Conservation (phyloP, 2,797 vertebrate species). For the Macropus fuliginosus region DNA sequence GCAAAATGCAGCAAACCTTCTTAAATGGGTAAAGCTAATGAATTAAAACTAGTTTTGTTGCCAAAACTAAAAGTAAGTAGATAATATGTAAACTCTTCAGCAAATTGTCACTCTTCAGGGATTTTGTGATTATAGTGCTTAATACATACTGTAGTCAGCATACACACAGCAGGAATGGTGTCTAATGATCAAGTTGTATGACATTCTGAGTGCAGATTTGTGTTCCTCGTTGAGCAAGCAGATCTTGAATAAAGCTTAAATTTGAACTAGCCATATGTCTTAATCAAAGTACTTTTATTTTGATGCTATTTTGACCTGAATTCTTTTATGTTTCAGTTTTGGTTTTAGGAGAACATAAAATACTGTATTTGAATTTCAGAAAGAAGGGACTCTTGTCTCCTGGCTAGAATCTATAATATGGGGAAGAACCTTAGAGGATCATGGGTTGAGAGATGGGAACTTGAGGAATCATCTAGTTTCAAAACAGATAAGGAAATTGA, state of each 20-base stretch:
- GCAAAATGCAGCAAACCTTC: slow-evolving; percentile 58
- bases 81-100: slow-evolving; percentile 71
- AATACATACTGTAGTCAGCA: slow-evolving; percentile 34
- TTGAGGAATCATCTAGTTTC: background rate
- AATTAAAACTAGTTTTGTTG: slow-evolving; percentile 66
- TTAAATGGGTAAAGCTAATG: slow-evolving; percentile 69
- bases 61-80: slow-evolving; percentile 62
- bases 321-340: slow-evolving; percentile 23
- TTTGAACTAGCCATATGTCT: background rate
- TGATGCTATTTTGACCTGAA: slow-evolving; percentile 25
- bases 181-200: slow-evolving; percentile 25
- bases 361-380: background rate
- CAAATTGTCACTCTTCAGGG: slow-evolving; percentile 56
- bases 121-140: slow-evolving; percentile 69
- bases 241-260: slow-evolving; percentile 23
- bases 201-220: background rate
- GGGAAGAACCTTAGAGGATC: background rate
- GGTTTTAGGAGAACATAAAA: slow-evolving; percentile 32
- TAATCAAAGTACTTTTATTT: slow-evolving; percentile 25
- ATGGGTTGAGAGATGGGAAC: background rate
- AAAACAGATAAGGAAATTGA: background rate
- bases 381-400: background rate
- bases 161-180: background rate
- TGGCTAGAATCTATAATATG: background rate
- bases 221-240: slow-evolving; percentile 12